A percentile compares a stretch with the other conserved stretches of the same genome.
Evolutionary conservation across 2,888 invertebrate genomes (phyloP).

Genomic region (Acrobasis repandana): DNA sequence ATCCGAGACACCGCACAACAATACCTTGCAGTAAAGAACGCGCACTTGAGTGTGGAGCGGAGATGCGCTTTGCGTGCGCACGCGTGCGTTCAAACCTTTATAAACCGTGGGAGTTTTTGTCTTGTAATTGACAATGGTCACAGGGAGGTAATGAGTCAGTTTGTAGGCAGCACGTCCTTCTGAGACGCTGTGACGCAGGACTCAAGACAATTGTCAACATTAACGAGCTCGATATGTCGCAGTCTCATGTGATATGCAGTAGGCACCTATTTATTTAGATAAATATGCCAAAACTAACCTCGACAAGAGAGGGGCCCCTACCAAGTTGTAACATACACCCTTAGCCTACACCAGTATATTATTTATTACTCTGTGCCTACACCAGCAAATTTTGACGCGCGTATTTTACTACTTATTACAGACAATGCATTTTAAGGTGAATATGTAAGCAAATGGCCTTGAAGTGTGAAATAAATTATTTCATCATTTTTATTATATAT

Average conservation of each 20-base stretch:
- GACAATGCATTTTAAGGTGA: no score
- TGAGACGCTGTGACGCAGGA: slow-evolving; percentile 68
- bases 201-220: slow-evolving; percentile 42
- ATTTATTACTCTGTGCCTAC: no score
- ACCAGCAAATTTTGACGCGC: no score
- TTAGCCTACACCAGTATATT: no score
- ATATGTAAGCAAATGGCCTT: no score
- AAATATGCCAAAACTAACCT: no score
- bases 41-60: slow-evolving; percentile 57
- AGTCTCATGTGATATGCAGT: not conserved
- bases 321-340: no score
- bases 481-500: no score
- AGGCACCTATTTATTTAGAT: no score
- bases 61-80: slow-evolving; percentile 75
- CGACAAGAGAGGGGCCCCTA: no score
- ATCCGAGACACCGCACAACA: slow-evolving; percentile 15
- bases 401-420: no score
- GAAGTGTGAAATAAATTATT: no score
- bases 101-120: slow-evolving; percentile 82
- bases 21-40: slow-evolving; percentile 46
- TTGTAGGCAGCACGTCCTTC: slow-evolving; percentile 78
- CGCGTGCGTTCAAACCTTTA: slow-evolving; percentile 67
- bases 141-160: slow-evolving; percentile 77
- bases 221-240: not conserved
- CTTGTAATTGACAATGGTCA: slow-evolving; percentile 77